Base-by-base conservation (phyloP, 2,888 invertebrate species). In the Idaea biselata region DNA sequence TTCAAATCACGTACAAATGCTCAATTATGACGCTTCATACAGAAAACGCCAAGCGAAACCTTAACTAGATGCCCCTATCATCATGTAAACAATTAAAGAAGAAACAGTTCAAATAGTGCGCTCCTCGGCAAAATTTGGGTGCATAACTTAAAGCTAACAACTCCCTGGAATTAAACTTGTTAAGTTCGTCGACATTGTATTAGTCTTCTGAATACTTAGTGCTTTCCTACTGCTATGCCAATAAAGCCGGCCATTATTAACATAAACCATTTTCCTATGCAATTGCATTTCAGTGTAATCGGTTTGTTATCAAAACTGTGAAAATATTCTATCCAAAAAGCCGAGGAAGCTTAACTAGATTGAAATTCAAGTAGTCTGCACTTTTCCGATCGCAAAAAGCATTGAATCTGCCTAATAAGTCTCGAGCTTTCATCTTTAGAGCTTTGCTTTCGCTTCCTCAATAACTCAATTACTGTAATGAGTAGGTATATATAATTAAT, bases 351-450 rank as follows among this genome's bases (percentile, higher is more conserved):
- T 76, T 75, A 71, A 70, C 67, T 69, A 74, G 71, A 79, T 79
- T 79, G 75, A 75, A 78, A 79, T 78, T 79, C 76, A 79, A 80
- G 75, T 75, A 74, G 72, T 68, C 72, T 72, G 68, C 71, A 66
- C 69, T 68, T 67, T 73, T 75, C 68, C 77, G 73, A 73, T 76
- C 70, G 76, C 67, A 69, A 70, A 74, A 73, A 72, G 68, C 72
- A 66, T 71, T 71, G 64, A 70, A 63, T 64, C 64, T 68, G 61
- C 67, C 67, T 73, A 69, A 72, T 72, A 72, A 70, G 68, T 68
- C 61, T 55, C 68, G 63, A 73, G 69, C 67, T 69, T 63, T 68
- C 62, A 65, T 71, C 68, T 65, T 71, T 69, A 67, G 11, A 65
- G 65, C 68, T 71, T 44, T 44, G 44, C 70, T 72, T 65, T 63